Conservation (phyloP, 2,113 vertebrate genomes). For the Bos javanicus region DNA sequence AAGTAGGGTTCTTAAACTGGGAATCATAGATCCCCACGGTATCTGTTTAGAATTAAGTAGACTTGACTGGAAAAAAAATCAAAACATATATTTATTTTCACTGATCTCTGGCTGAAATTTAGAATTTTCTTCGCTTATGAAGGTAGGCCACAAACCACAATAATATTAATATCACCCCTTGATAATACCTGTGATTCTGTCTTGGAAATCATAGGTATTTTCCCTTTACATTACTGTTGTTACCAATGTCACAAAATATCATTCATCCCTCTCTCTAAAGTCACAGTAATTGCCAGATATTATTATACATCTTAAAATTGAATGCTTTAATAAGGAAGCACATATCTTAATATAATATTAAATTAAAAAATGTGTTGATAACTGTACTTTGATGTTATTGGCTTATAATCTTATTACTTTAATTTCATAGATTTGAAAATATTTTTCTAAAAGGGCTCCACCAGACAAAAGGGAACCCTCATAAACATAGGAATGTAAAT, state of each 20-base stretch:
- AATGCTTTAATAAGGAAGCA: conserved; percentile 28
- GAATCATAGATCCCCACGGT: not conserved
- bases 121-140: not conserved
- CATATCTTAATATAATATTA: not conserved
- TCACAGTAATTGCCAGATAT: not conserved
- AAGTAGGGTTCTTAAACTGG: not conserved
- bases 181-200: conserved; percentile 28
- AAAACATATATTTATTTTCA: conserved; percentile 35
- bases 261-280: not conserved
- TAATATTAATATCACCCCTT: not conserved
- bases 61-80: not conserved
- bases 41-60: not conserved
- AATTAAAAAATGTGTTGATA: conserved; percentile 32
- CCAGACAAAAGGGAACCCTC: not conserved
- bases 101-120: not conserved
- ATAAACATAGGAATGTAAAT: not conserved
- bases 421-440: conserved; percentile 25
- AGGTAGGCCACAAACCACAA: not conserved
- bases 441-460: not conserved
- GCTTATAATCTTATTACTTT: not conserved
- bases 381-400: conserved; percentile 12
- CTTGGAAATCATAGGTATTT: conserved; percentile 30
- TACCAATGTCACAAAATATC: conserved; percentile 33
- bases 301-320: conserved; percentile 15
- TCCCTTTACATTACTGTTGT: not conserved